phyloP scores from a whole-genome alignment of 2,113 vertebrate genomes.

The Polypterus bichir region DNA sequence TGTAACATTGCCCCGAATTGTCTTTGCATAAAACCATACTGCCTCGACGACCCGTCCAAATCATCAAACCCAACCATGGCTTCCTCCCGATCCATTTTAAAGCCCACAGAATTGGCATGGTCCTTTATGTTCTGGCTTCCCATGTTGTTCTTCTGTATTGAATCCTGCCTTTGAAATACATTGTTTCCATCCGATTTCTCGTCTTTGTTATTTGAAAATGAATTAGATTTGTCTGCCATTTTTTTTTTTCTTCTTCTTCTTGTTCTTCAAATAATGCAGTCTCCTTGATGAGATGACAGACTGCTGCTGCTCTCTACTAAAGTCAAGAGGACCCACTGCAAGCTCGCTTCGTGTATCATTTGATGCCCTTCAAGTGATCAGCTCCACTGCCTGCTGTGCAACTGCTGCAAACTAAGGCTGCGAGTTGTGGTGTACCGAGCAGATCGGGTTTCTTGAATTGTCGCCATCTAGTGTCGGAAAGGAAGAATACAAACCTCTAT shows the following conservation, averaged over 20 bases:
- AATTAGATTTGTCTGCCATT: constrained; percentile 86
- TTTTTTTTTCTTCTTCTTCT: not conserved
- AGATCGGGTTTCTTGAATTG: constrained; percentile 57
- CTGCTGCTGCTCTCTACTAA: constrained; percentile 28
- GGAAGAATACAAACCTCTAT: constrained; percentile 23
- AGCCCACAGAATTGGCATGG: constrained; percentile 84
- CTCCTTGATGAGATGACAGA: constrained; percentile 35
- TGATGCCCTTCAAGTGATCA: constrained; percentile 53
- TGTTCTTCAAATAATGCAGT: constrained; percentile 27
- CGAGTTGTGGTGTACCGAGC: constrained; percentile 36
- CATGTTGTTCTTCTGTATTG: constrained; percentile 55
- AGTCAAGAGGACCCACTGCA: constrained; percentile 40
- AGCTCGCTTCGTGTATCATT: constrained; percentile 37
- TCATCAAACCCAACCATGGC: constrained; percentile 71
- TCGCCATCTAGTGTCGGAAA: constrained; percentile 56
- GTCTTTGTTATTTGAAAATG: constrained; percentile 75
- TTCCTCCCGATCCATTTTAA: constrained; percentile 80
- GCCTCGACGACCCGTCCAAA: constrained; percentile 64
- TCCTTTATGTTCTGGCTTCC: constrained; percentile 69
- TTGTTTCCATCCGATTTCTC: constrained; percentile 66
- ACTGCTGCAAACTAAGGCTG: constrained; percentile 58
- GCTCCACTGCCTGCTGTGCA: constrained; percentile 41
- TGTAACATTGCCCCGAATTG: constrained; percentile 95
- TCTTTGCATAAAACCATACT: constrained; percentile 85
- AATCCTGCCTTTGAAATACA: constrained; percentile 59